Conservation (phyloP, 2,113 vertebrate species). For the Ardeotis arabs region DNA sequence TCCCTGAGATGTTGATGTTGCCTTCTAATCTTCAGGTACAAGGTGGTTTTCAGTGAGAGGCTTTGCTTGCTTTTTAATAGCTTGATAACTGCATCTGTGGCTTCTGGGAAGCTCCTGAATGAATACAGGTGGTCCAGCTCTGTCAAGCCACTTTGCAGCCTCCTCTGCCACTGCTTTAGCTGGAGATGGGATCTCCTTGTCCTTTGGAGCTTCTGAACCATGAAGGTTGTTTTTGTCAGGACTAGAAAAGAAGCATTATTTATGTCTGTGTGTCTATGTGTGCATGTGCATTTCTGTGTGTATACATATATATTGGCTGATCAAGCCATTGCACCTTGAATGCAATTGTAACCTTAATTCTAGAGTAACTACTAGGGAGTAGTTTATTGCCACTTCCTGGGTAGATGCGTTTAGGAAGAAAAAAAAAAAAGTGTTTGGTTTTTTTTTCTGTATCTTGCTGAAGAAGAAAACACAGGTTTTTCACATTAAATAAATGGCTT, state of each 20-base stretch:
- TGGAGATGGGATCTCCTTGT: neutral
- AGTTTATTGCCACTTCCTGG: neutral
- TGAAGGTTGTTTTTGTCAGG: neutral
- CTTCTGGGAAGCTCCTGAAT: neutral
- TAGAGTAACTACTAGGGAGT: neutral
- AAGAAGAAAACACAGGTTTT: neutral
- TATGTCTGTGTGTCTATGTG: neutral
- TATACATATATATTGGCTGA: neutral
- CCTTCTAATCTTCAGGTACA: neutral
- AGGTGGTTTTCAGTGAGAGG: neutral
- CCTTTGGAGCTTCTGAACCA: neutral
- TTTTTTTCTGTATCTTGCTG: neutral
- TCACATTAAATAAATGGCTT: neutral
- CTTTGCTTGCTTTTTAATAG: neutral
- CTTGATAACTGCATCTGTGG: fast-evolving
- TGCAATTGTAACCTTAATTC: neutral
- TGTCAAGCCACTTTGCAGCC: neutral
- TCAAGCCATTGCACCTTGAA: neutral
- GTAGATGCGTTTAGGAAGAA: neutral
- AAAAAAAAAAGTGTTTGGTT: neutral
- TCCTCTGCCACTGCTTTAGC: neutral
- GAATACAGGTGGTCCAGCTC: neutral
- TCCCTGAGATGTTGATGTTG: neutral
- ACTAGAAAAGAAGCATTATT: neutral
- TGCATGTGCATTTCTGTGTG: neutral